Base-by-base conservation (phyloP, 2,797 vertebrate species). In the Alcedo quadribrachys region DNA sequence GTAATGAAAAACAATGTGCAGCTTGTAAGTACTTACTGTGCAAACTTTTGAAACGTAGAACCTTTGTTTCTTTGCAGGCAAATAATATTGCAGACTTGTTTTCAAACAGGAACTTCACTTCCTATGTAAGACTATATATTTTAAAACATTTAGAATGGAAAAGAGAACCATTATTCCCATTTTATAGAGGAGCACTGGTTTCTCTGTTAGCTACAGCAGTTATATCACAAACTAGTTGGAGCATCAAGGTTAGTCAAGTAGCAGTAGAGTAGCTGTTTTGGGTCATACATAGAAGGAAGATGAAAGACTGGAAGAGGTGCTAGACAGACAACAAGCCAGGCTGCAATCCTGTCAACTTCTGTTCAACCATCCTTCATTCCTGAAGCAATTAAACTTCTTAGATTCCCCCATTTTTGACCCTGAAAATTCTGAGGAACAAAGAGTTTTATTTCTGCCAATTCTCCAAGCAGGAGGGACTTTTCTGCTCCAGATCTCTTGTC, bases 1-100 rank as follows among this genome's bases (percentile, higher is more conserved):
- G 95, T 95, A 95, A 96, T 90, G 94, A 95, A 95, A 97, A 94
- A 95, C 95, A 96, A 95, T 48, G 93, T 80, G 89, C 65, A 86
- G 74, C 80, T 92, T 96, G 94, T 95, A 96, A 96, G 86, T 93
- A 89, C 93, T 95, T 94, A 90, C 73, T 87, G 68, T 81, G 76
- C 61, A 79, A 87, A 95, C 92, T 95, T 97, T 96, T 62, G 57
- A 75, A 92, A 95, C 80, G 45, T 69, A 55, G 82, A 89, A 75
- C 63, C 89, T 93, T 91, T 81, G 62, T 94, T 89, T 84, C 66
- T 92, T 91, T 54, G 69, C 43, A 87, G 67, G 74, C 83, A 76
- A 81, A 87, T 66, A 81, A 86, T 89, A 90, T 50, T 45, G 32
- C 40, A 50, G 77, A 13, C 81, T 89, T 89, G 88, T 92, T 90